phyloP scores from a whole-genome alignment of 2,113 vertebrate genomes.

The Climacteris rufus region DNA sequence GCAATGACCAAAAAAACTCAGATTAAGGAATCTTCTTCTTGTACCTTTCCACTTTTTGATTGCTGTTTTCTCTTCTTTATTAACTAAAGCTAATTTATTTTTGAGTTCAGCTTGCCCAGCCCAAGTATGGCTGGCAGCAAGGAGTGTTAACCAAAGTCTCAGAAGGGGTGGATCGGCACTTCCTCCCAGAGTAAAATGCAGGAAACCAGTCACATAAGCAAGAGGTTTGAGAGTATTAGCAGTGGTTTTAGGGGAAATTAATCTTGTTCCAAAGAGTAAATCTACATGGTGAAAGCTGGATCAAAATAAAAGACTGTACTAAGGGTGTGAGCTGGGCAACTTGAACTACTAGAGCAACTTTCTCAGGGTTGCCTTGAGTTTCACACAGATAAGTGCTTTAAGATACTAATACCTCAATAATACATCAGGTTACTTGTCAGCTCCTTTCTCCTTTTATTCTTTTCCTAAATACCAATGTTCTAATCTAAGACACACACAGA shows the following conservation, averaged over 20 bases:
- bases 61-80: not conserved
- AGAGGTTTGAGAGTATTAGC: slow-evolving; percentile 29
- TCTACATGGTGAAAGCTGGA: not conserved
- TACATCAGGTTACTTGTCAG: not conserved
- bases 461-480: not conserved
- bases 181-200: slow-evolving; percentile 29
- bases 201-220: slow-evolving; percentile 47
- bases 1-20: not conserved
- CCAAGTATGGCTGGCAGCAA: not conserved
- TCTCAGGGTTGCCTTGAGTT: not conserved
- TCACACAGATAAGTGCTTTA: not conserved
- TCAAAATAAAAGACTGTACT: not conserved
- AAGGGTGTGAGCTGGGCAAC: not conserved
- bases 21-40: not conserved
- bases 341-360: not conserved
- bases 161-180: not conserved
- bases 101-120: not conserved
- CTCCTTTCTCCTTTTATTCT: not conserved
- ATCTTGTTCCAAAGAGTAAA: slow-evolving; percentile 1
- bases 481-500: not conserved
- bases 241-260: slow-evolving; percentile 17
- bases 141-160: slow-evolving; percentile 13
- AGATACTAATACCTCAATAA: not conserved
- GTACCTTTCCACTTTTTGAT: not conserved
- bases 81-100: not conserved